Percentiles rank a stretch among this genome's conserved stretches.
Evolutionary conservation across 2,113 vertebrate species (phyloP).

Genomic region (Apistogramma diplotaenia): DNA sequence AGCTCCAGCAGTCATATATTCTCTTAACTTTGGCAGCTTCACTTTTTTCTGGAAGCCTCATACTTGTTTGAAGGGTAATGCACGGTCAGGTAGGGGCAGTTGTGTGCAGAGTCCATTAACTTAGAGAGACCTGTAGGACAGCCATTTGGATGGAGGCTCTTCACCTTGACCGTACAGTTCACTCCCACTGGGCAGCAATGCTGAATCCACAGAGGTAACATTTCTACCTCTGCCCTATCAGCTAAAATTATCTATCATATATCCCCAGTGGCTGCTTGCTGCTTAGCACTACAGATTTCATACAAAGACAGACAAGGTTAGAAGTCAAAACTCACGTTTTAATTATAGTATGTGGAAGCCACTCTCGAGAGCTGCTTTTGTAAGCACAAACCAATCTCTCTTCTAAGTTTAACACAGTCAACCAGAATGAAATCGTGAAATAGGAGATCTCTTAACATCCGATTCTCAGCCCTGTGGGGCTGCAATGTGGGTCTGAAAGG

Average conservation of each 20-base stretch:
- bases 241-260: slow-evolving; percentile 39
- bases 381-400: slow-evolving; percentile 33
- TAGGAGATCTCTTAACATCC: no score
- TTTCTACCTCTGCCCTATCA: slow-evolving; percentile 11
- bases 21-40: not conserved
- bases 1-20: not conserved
- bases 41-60: slow-evolving; percentile 4
- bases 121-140: not conserved
- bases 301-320: slow-evolving; percentile 34
- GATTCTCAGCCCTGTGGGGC: no score
- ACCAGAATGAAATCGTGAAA: not conserved
- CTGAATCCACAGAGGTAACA: slow-evolving; percentile 41
- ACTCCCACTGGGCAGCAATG: slow-evolving; percentile 6
- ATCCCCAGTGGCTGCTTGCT: slow-evolving; percentile 24
- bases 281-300: slow-evolving; percentile 46
- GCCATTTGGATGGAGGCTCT: not conserved
- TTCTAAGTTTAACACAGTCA: not conserved
- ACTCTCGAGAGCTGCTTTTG: slow-evolving; percentile 14
- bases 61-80: slow-evolving; percentile 3
- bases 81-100: slow-evolving; percentile 2
- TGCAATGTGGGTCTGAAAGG: no score
- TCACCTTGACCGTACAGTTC: slow-evolving; percentile 42
- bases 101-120: slow-evolving; percentile 34
- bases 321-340: slow-evolving; percentile 29
- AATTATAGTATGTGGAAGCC: slow-evolving; percentile 20